Percentiles rank a stretch among this genome's conserved stretches.
Conservation (phyloP, 2,888 invertebrate species). For the Philhelius pedissequus region DNA sequence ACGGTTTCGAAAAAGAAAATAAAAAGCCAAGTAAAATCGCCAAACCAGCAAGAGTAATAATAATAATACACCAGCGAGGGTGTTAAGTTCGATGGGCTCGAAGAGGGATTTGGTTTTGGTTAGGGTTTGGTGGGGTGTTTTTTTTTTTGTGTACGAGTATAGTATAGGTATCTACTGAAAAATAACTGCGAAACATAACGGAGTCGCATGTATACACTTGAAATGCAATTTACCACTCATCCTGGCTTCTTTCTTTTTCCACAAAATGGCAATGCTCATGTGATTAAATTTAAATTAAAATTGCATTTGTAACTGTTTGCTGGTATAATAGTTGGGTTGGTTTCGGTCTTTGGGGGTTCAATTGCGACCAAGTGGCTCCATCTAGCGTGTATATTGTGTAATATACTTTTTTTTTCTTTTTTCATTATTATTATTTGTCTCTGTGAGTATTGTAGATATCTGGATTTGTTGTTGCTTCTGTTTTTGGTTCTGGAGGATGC, state of each 20-base stretch:
- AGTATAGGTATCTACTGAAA: conserved; percentile 22
- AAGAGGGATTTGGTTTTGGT: not conserved
- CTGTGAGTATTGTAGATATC: conserved; percentile 17
- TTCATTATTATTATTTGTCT: not conserved
- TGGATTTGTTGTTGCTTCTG: conserved; percentile 1
- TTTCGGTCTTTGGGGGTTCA: not conserved
- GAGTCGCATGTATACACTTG: conserved; percentile 46
- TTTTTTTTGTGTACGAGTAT: not conserved
- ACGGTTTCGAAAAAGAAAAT: conserved; percentile 6
- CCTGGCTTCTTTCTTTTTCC: not conserved
- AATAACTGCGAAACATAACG: conserved; percentile 58
- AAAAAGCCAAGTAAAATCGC: not conserved
- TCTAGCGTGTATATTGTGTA: conserved; percentile 32
- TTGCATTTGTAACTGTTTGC: conserved; percentile 67
- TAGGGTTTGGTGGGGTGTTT: not conserved
- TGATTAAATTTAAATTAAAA: conserved; percentile 69
- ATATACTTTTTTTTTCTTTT: not conserved
- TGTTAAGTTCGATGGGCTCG: conserved; percentile 18
- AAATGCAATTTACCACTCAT: conserved; percentile 59
- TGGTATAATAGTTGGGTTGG: conserved; percentile 52
- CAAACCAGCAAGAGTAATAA: conserved; percentile 50
- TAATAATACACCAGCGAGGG: conserved; percentile 40
- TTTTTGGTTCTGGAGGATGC: not conserved
- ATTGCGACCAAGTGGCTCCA: conserved; percentile 47
- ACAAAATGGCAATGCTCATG: conserved; percentile 34